A percentile compares a stretch with the other conserved stretches of the same genome.
phyloP scores from a whole-genome alignment of 2,888 invertebrate species.

The Molanna angustata region DNA sequence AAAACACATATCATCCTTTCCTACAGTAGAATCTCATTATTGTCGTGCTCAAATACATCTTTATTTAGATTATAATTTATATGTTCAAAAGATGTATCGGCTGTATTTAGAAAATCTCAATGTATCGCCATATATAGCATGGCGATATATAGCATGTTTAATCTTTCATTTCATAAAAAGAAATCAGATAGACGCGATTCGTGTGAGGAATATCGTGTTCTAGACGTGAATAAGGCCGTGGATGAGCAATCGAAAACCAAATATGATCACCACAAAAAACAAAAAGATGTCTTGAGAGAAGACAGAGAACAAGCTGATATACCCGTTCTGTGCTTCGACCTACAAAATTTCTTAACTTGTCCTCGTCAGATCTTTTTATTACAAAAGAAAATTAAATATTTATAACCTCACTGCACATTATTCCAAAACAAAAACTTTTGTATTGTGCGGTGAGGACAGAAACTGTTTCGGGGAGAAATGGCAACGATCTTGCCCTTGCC shows the following conservation, averaged over 20 bases:
- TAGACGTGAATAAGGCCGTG: constrained; percentile 1
- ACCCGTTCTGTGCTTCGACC: constrained; percentile 5
- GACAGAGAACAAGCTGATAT: constrained; percentile 1
- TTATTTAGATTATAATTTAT: not conserved
- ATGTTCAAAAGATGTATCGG: constrained; percentile 1
- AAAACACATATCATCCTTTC: constrained; percentile 3
- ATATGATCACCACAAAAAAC: constrained; percentile 1
- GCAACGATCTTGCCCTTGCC: not conserved
- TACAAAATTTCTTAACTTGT: constrained; percentile 5
- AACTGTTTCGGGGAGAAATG: not conserved
- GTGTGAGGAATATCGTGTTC: constrained; percentile 4
- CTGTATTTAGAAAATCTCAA: not conserved
- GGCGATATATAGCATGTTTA: constrained; percentile 1
- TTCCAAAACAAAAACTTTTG: not conserved
- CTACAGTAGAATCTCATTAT: constrained; percentile 3
- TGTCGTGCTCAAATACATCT: constrained; percentile 5
- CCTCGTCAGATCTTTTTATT: constrained; percentile 5
- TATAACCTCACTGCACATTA: constrained; percentile 1
- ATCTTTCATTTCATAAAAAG: constrained; percentile 4
- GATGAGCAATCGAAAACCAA: constrained; percentile 1
- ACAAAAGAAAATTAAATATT: constrained; percentile 5
- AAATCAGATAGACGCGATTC: constrained; percentile 8
- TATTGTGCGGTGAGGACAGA: not conserved
- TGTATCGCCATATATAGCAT: constrained; percentile 9
- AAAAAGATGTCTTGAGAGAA: constrained; percentile 5